Evolutionary conservation across 2,113 vertebrate genomes (phyloP), one percentile per base, ranked within the genome.

Genomic region (Amazona vittata): DNA sequence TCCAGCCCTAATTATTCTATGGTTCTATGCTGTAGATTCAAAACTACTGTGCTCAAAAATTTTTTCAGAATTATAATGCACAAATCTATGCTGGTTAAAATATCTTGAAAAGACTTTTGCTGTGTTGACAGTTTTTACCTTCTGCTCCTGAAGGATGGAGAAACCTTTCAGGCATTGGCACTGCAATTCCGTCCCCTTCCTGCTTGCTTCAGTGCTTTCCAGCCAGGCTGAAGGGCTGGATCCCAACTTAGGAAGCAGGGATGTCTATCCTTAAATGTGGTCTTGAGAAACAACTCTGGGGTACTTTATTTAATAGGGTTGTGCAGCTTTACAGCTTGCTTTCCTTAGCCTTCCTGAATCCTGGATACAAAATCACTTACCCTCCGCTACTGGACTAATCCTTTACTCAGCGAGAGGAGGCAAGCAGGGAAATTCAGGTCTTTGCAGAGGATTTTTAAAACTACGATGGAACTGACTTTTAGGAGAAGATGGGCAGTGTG

Each of bases 211-310:
- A 6, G 28, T 3, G 29, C 33, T 60, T 55, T 77, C 16, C 31
- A 33, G 22, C 11, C 12, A 39, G 37, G 37, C 75, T 17, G 1
- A 35, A 31, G 39, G 52, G 41, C 79, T 77, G 63, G 7, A 22
- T 31, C 11, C 41, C 1, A 37, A 3, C 50, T 31, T 50, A 15
- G 25, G 6, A 8, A 53, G 53, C 44, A 37, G n/a, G 22, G 29
- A 62, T 69, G 21, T 25, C 1, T 59, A 0, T 17, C 49, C 50
- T 49, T 14, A 10, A 12, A 12, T 0, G 1, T 9, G 35, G 2
- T 33, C 55, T 37, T 49, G 20, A 35, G 70, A 29, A 44, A 26
- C 3, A 0, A 1, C 49, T 28, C 62, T 2, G 43, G 44, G 46
- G 8, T 9, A 0, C 62, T 70, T 63, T 2, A 0, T 49, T 74